Percentiles rank a stretch among this genome's conserved stretches.
Conservation (phyloP, 2,113 vertebrate species). For the Podarcis raffonei region DNA sequence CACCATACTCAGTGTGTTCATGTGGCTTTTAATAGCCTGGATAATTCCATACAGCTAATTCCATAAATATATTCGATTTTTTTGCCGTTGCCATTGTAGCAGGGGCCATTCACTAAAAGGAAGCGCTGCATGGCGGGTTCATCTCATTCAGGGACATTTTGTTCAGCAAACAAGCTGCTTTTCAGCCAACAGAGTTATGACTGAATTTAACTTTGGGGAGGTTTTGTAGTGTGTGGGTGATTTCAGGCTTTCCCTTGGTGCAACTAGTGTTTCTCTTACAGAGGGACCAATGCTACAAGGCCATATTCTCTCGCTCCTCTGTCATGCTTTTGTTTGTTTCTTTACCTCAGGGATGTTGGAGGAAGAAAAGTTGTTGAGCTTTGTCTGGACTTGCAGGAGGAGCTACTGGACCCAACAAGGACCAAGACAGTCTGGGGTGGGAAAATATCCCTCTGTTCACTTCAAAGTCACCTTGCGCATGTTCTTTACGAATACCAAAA, state of each 20-base stretch:
- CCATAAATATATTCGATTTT: constrained; percentile 49
- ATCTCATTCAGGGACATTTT: neutral
- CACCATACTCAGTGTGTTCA: constrained; percentile 58
- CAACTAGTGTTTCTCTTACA: constrained; percentile 4
- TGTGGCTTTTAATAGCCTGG: constrained; percentile 68
- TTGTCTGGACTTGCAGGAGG: neutral
- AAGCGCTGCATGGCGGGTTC: neutral
- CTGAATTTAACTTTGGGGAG: neutral
- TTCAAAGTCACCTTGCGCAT: neutral
- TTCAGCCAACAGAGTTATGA: neutral
- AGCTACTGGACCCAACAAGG: neutral
- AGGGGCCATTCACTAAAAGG: neutral
- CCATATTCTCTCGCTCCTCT: constrained; percentile 13
- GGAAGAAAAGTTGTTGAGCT: constrained; percentile 34
- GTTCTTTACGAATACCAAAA: neutral
- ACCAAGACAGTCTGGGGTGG: neutral
- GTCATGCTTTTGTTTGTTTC: neutral
- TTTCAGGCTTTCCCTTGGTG: constrained; percentile 22
- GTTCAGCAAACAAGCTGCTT: neutral
- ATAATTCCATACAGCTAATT: constrained; percentile 72
- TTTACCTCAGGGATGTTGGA: constrained; percentile 28
- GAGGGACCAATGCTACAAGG: constrained; percentile 15
- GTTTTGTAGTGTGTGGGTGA: constrained; percentile 12
- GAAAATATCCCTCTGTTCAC: neutral
- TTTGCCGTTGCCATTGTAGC: constrained; percentile 30